Base-by-base conservation (phyloP, 2,888 invertebrate species). In the Cryptosula pallasiana region DNA sequence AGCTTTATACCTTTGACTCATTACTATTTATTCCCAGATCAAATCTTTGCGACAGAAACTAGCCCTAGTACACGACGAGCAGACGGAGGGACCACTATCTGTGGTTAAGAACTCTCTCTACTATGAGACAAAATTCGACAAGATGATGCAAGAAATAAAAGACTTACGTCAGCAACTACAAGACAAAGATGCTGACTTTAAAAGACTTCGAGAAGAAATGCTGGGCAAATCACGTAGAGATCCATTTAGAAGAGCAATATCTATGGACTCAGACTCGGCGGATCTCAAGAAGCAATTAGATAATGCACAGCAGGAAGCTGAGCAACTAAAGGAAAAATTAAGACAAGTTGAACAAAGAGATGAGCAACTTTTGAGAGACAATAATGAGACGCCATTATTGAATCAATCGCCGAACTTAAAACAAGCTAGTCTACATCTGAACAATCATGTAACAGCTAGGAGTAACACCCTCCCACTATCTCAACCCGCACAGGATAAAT, bases 231-330 rank as follows among this genome's bases (percentile, higher is more conserved):
- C 63, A n/a, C 1, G 29, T 23, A 58, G 63, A 91, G 87, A 90
- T 91, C 87, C 57, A 72, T 89, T 90, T 90, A 90, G 79, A 80
- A 76, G 72, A 71, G 35, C n/a, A 16, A 54, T 70, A 20, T 23
- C 70, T n/a, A 25, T 20, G 9, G 70, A 70, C 69, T 72, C 55
- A 71, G 27, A 35, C 71, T 0, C 75, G 81, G 77, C 91, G 13
- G 91, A 92, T 82, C 81, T 91, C 69, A 90, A 90, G 82, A 86
- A 90, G 72, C 92, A 92, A 82, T 85, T 92, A 63, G 90, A 91
- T 85, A 87, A 90, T 0, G 89, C 91, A 71, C 92, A 92, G 82
- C 91, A 91, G 83, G 92, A 92, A 85, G 90, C 90, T 1, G 87
- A 87, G 71, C 88, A 90, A 71, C 85, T 92, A 70, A 87, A 91